Conservation (phyloP, 2,888 invertebrate genomes). For the Polydesmus complanatus region DNA sequence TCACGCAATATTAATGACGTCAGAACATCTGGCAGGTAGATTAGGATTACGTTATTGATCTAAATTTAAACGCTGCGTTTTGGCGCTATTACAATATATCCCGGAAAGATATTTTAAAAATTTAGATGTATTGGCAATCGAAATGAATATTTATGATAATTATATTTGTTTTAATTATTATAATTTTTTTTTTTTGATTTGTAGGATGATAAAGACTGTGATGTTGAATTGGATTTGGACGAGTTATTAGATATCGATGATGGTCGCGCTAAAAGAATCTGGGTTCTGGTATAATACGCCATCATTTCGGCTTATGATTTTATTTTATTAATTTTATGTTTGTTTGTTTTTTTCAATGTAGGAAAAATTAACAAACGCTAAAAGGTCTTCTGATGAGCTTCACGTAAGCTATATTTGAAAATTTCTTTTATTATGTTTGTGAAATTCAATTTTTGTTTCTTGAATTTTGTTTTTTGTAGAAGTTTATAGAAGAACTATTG, state of each 20-base stretch:
- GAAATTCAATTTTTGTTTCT: constrained; percentile 12
- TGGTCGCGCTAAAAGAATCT: constrained; percentile 61
- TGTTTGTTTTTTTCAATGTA: constrained; percentile 39
- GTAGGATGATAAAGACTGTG: constrained; percentile 28
- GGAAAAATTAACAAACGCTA: constrained; percentile 65
- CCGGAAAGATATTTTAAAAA: too few relatives aligned
- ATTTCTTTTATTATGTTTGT: constrained; percentile 10
- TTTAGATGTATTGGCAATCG: too few relatives aligned
- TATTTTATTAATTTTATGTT: background rate
- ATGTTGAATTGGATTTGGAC: constrained; percentile 84
- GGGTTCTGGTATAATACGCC: constrained; percentile 29
- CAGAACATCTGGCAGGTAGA: too few relatives aligned
- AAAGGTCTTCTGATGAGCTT: constrained; percentile 73
- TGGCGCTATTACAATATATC: too few relatives aligned
- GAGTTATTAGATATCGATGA: constrained; percentile 88
- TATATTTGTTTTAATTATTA: too few relatives aligned
- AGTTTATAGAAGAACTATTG: constrained; percentile 77
- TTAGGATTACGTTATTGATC: too few relatives aligned
- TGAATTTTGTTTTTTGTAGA: constrained; percentile 45
- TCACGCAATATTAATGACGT: too few relatives aligned
- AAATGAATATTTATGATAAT: too few relatives aligned
- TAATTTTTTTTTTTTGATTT: constrained; percentile 1
- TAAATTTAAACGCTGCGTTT: too few relatives aligned
- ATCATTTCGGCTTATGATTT: constrained; percentile 17
- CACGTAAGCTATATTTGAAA: constrained; percentile 45